A percentile compares a stretch with the other conserved stretches of the same genome.
Conservation (phyloP, 2,113 vertebrate genomes). For the Hyperopisus bebe region DNA sequence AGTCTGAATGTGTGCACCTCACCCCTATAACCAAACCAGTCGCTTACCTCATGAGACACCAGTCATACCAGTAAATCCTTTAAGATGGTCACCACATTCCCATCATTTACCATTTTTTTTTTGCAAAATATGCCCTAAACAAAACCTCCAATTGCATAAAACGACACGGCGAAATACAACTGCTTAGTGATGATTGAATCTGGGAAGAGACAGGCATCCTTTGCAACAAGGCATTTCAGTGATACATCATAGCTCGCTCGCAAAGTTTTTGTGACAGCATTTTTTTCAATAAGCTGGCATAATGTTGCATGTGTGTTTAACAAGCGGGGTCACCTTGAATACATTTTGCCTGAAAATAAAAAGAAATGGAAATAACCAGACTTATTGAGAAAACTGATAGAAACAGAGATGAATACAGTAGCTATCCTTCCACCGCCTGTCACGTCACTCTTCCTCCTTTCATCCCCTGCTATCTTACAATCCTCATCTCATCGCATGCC, state of each 20-base stretch:
- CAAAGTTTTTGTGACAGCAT: background rate
- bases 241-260: background rate
- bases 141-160: slow-evolving; percentile 18
- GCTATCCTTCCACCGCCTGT: slow-evolving; percentile 39
- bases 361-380: background rate
- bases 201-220: background rate
- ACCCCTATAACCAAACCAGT: slow-evolving; percentile 26
- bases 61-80: slow-evolving; percentile 12
- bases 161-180: background rate
- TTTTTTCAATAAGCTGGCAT: background rate
- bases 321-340: background rate
- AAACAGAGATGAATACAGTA: slow-evolving; percentile 65
- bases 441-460: background rate
- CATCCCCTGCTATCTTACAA: background rate
- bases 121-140: slow-evolving; percentile 27
- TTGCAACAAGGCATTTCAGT: background rate
- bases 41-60: slow-evolving; percentile 28
- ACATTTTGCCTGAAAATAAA: background rate
- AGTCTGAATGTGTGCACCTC: slow-evolving; percentile 44
- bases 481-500: background rate
- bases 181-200: background rate
- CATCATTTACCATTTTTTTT: slow-evolving; percentile 46
- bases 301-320: background rate
- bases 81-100: slow-evolving; percentile 37
- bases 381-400: background rate